A percentile compares a stretch with the other conserved stretches of the same genome.
Conservation (phyloP, 2,888 invertebrate species). For the Choreutis nemorana region DNA sequence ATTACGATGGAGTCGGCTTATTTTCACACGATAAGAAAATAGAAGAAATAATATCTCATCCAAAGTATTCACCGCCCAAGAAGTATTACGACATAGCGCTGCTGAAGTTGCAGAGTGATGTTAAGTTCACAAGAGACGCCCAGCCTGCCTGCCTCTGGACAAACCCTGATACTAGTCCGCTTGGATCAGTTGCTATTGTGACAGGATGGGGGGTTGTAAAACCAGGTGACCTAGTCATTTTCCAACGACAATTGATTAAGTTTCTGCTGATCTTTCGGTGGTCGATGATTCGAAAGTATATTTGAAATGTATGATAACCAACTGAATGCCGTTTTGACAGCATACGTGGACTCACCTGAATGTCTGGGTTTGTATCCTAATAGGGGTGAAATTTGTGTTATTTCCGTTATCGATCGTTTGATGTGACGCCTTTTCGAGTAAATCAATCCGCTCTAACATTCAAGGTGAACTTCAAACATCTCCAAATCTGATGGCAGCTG, state of each 20-base stretch:
- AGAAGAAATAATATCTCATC: slow-evolving; percentile 21
- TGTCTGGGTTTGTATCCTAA: slow-evolving; percentile 1
- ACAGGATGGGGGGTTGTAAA: slow-evolving; percentile 41
- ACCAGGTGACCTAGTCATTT: slow-evolving; percentile 24
- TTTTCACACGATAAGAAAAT: neutral
- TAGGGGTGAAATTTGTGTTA: too few species aligned
- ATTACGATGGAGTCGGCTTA: too few species aligned
- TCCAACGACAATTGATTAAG: too few species aligned
- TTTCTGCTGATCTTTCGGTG: too few species aligned
- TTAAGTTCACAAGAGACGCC: slow-evolving; percentile 21
- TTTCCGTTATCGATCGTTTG: too few species aligned
- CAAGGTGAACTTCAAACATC: slow-evolving; percentile 5
- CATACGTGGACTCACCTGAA: too few species aligned
- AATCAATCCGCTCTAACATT: too few species aligned
- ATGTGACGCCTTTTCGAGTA: too few species aligned
- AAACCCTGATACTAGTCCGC: slow-evolving; percentile 13
- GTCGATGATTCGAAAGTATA: too few species aligned
- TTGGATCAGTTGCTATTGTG: slow-evolving; percentile 20
- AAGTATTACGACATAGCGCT: slow-evolving; percentile 40
- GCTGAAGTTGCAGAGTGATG: slow-evolving; percentile 21
- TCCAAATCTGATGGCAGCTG: slow-evolving; percentile 15
- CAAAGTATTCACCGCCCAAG: slow-evolving; percentile 26
- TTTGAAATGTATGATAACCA: too few species aligned
- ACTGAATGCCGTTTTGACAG: too few species aligned
- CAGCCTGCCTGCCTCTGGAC: slow-evolving; percentile 40